Percentiles rank a stretch among this genome's conserved stretches.
Conservation (phyloP, 2,797 vertebrate genomes). For the Pteronotus mesoamericanus region DNA sequence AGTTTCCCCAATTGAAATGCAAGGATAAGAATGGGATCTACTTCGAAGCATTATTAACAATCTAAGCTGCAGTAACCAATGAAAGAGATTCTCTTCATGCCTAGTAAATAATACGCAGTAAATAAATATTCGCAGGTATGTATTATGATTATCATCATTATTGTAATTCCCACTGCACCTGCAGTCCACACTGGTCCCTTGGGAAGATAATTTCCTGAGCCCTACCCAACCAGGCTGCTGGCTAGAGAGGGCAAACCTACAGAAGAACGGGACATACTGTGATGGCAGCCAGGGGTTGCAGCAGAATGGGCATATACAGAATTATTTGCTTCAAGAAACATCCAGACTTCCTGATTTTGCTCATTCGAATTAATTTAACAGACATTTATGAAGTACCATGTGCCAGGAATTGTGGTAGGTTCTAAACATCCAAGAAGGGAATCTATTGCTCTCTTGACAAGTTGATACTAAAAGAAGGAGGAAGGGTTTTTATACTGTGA, state of each 20-base stretch:
- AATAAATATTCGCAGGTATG: neutral
- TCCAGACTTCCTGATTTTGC: neutral
- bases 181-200: neutral
- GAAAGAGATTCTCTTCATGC: neutral
- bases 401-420: neutral
- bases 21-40: neutral
- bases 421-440: neutral
- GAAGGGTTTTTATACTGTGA: neutral
- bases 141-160: neutral
- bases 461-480: neutral
- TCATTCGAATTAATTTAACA: neutral
- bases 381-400: neutral
- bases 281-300: neutral
- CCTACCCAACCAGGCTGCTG: neutral
- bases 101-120: neutral
- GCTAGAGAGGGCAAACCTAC: neutral
- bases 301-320: neutral
- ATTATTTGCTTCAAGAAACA: neutral
- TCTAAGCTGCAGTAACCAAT: neutral
- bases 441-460: neutral
- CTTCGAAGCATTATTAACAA: neutral
- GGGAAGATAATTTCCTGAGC: neutral
- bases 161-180: neutral
- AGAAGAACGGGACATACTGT: neutral
- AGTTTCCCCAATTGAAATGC: neutral